Evolutionary conservation across 64 coral and sea anemone genomes (phyloP).

Genomic region (Exaiptasia diaphana): DNA sequence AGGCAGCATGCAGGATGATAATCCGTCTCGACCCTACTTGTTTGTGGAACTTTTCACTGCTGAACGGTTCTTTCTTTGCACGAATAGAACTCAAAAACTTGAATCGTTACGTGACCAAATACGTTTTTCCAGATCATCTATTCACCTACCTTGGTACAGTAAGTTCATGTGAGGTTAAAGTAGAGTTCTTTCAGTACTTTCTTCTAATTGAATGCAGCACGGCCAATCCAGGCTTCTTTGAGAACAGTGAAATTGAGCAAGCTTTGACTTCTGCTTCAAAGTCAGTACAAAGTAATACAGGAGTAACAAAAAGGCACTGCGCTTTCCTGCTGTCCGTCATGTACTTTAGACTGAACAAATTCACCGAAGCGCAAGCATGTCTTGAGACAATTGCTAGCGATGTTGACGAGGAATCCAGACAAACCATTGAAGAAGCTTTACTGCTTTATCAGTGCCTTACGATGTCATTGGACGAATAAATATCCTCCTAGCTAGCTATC

Average conservation of each 20-base stretch:
- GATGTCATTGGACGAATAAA: not conserved
- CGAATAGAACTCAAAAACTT: not conserved
- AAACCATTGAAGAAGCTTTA: not conserved
- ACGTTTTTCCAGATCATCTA: not conserved
- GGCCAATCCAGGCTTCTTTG: slow-evolving; percentile 2
- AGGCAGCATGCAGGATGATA: not conserved
- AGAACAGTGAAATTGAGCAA: not conserved
- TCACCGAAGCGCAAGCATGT: not conserved
- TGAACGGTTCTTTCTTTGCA: not conserved
- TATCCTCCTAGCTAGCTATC: too few relatives aligned
- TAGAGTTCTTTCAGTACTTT: not conserved
- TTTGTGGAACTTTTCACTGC: not conserved
- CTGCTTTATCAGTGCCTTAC: not conserved
- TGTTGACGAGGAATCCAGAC: not conserved
- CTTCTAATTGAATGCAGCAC: slow-evolving; percentile 3
- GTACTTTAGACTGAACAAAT: not conserved
- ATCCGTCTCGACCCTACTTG: not conserved
- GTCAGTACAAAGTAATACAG: not conserved
- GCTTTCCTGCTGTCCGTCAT: not conserved
- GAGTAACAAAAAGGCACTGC: not conserved
- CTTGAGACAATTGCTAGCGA: not conserved
- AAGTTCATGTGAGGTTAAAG: not conserved
- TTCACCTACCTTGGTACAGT: not conserved
- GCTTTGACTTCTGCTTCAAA: not conserved
- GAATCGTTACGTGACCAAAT: not conserved